phyloP scores from a whole-genome alignment of 2,113 vertebrate species.

The Corvus cornix region DNA sequence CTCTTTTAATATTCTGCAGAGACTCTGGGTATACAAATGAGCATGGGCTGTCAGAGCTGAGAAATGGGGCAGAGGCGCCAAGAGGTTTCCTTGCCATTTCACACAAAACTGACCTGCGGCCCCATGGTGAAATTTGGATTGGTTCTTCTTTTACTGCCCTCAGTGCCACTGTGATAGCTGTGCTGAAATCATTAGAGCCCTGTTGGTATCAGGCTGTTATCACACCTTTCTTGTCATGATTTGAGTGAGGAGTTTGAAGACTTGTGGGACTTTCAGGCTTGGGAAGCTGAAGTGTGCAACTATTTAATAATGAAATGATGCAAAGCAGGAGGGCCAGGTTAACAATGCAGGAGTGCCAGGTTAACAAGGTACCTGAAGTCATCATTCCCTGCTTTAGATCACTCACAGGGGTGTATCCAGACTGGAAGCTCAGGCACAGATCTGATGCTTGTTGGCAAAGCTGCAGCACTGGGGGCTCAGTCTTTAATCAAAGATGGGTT shows the following conservation, averaged over 20 bases:
- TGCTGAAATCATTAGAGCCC: neutral
- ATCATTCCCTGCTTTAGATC: neutral
- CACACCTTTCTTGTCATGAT: neutral
- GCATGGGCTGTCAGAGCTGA: neutral
- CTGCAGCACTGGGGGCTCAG: neutral
- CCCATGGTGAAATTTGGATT: neutral
- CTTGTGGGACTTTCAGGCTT: neutral
- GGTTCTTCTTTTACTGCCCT: neutral
- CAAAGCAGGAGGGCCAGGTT: neutral
- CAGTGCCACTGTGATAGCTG: neutral
- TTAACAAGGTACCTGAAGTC: neutral
- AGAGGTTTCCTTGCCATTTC: neutral
- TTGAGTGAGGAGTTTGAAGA: neutral
- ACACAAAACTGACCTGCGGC: neutral
- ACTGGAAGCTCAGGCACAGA: neutral
- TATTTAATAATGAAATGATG: neutral
- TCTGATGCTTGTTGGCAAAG: neutral
- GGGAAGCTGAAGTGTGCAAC: neutral
- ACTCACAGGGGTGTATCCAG: fast-evolving
- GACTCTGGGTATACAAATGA: conserved; percentile 10
- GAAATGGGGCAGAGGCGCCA: conserved; percentile 30
- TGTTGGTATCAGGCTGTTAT: neutral
- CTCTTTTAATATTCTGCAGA: conserved; percentile 34
- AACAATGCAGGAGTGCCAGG: neutral
- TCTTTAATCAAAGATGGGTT: fast-evolving